phyloP scores from a whole-genome alignment of 2,113 vertebrate genomes.

The Leucopternis melanops region DNA sequence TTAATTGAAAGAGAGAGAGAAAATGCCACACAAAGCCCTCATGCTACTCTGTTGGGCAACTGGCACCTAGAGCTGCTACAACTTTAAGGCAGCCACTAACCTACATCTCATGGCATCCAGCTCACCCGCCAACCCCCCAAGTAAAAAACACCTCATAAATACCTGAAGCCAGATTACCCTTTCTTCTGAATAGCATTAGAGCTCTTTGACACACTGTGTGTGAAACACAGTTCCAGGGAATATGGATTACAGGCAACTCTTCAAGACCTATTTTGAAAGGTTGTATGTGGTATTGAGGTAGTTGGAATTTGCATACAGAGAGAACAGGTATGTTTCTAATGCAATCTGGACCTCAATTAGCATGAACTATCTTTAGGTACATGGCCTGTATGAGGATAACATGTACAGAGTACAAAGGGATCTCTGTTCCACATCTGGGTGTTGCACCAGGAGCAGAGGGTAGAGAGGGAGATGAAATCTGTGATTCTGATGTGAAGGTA shows the following conservation, averaged over 20 bases:
- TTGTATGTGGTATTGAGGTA: background rate
- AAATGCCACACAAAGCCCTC: background rate
- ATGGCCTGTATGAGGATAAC: background rate
- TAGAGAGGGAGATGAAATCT: background rate
- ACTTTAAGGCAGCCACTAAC: background rate
- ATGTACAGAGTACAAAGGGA: background rate
- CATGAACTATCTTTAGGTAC: background rate
- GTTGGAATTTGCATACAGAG: background rate
- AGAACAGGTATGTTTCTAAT: background rate
- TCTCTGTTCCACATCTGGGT: background rate
- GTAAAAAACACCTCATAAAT: background rate
- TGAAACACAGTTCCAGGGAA: background rate
- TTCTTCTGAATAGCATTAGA: background rate
- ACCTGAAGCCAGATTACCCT: background rate
- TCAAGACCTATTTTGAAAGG: background rate
- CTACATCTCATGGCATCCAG: background rate
- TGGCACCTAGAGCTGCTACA: background rate
- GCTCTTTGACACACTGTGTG: background rate
- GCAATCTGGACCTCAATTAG: background rate
- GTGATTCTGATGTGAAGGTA: background rate
- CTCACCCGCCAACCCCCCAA: accelerated
- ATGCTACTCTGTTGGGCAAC: background rate
- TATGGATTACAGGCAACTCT: background rate
- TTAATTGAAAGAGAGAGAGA: background rate
- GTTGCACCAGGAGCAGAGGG: background rate